Base-by-base conservation (phyloP, 2,113 vertebrate genomes). In the Eudyptes chrysolophus region DNA sequence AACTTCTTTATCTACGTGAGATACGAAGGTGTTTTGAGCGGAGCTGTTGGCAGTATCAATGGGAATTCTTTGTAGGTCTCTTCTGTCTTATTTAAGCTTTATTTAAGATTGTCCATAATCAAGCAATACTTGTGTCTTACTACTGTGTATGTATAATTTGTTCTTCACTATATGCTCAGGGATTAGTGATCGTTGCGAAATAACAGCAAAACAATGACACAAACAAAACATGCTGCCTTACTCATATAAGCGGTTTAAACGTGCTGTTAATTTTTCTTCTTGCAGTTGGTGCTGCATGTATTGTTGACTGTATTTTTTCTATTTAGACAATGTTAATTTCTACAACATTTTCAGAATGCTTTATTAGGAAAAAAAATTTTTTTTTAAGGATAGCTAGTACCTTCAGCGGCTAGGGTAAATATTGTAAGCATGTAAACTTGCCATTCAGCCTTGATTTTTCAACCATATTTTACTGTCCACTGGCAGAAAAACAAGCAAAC, bases 401-500 rank as follows among this genome's bases (percentile, higher is more conserved):
- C 16, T 12, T 60, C 29, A 71, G 51, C 82, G 57, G 22, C 51
- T 64, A 54, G 36, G 38, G 21, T 49, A 68, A 90, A 66, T 57
- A 71, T 6, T 62, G 12, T 54, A 83, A 92, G 32, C n/a, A 49
- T 42, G 24, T 40, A 87, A 95, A 64, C 7, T 91, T 78, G 5
- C 58, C 36, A 76, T 87, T 95, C 34, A 68, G 78, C 57, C 61
- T 83, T 96, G 51, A 72, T 79, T 83, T 91, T 96, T 84, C 46
- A 46, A 65, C n/a, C 49, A 38, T 77, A 89, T 92, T 97, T 95
- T 96, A 95, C 68, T 95, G 19, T 90, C 89, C 83, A 81, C 51
- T 87, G 93, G 74, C 82, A 93, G 94, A 92, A 96, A 97, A 97
- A 57, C 71, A 95, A 97, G 94, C 75, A 97, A 95, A 88, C 51